These are phyloP conservation scores for Prosapia bicincta DNA, from an alignment of 2,888 invertebrate genomes.

Conservation along the genomic window DNA sequence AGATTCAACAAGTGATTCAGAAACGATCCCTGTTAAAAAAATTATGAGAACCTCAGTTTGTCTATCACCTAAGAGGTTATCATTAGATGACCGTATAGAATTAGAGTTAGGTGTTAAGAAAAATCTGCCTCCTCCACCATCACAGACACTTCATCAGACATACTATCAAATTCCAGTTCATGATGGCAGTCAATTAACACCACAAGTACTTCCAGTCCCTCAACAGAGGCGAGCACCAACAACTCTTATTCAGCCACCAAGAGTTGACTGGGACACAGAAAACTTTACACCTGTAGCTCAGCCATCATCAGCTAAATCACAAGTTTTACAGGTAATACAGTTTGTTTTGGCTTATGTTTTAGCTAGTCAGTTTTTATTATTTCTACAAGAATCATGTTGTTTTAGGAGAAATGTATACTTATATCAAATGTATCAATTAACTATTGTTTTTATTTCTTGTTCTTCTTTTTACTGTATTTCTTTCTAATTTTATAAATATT, in stretches of 20 bases:
- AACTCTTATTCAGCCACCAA: conserved; percentile 23
- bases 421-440: no score
- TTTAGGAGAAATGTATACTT: no score
- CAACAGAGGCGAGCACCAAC: conserved; percentile 8
- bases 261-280: conserved; percentile 18
- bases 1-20: conserved; percentile 54
- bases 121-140: conserved; percentile 37
- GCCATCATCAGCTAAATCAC: not conserved
- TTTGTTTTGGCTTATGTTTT: no score
- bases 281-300: not conserved
- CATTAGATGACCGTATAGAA: conserved; percentile 58
- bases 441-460: no score
- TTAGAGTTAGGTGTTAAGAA: conserved; percentile 56
- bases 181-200: conserved; percentile 3
- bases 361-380: no score
- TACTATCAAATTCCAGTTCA: conserved; percentile 21
- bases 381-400: no score
- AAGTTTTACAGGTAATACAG: conserved; percentile 19
- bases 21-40: conserved; percentile 45
- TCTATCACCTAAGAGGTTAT: conserved; percentile 54
- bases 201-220: conserved; percentile 4
- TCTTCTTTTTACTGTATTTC: no score
- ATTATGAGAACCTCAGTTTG: conserved; percentile 37
- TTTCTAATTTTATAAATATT: no score
- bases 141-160: conserved; percentile 17